phyloP scores from a whole-genome alignment of 1,140 invertebrate genomes.

The Solenopsis invicta region DNA sequence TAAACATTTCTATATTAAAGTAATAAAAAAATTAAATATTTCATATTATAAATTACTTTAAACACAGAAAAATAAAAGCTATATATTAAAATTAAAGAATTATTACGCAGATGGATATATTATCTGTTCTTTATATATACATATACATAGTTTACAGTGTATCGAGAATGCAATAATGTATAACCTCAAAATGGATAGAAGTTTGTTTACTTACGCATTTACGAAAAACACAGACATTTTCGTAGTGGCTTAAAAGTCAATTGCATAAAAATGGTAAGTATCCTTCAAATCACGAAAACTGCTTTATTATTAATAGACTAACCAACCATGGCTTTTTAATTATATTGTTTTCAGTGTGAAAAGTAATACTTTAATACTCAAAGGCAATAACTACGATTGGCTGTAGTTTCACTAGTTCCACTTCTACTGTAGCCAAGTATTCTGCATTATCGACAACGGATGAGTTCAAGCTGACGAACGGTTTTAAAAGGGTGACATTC shows the following conservation, averaged over 20 bases:
- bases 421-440: not conserved
- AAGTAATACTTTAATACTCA: not conserved
- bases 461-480: too few species aligned
- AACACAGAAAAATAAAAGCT: slow-evolving; percentile 30
- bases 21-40: slow-evolving; percentile 31
- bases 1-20: not conserved
- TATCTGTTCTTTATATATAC: not conserved
- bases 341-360: slow-evolving; percentile 1
- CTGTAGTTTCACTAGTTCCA: too few species aligned
- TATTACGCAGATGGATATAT: not conserved
- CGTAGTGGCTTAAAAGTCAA: slow-evolving; percentile 16
- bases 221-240: slow-evolving; percentile 87
- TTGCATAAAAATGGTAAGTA: slow-evolving; percentile 23
- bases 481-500: too few species aligned
- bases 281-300: slow-evolving; percentile 14
- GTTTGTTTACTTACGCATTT: slow-evolving; percentile 84
- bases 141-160: slow-evolving; percentile 5
- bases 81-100: not conserved
- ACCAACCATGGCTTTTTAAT: not conserved
- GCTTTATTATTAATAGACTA: not conserved
- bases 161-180: slow-evolving; percentile 38
- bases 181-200: slow-evolving; percentile 76
- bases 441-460: not conserved
- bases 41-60: slow-evolving; percentile 7
- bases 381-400: not conserved